These are phyloP conservation scores for Acestrorhynchus altus DNA, from an alignment of 2,797 vertebrate species.

Conservation along the genomic window DNA sequence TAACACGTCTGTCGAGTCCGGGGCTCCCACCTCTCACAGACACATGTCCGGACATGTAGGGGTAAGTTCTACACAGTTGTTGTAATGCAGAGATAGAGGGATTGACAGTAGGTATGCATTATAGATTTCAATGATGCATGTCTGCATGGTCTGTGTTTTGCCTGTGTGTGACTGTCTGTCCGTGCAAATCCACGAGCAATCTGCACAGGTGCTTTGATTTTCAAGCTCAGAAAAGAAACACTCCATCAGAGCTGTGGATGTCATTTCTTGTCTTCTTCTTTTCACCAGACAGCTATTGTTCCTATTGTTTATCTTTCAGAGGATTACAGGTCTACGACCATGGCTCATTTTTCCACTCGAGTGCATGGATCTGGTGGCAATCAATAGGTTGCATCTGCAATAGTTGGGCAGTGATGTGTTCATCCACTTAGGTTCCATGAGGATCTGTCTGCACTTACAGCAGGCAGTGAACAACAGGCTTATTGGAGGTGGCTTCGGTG, in stretches of 20 bases:
- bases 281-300: not conserved
- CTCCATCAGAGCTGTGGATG: not conserved
- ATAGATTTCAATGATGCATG: not conserved
- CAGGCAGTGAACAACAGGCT: slow-evolving; percentile 14
- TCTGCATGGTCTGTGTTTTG: not conserved
- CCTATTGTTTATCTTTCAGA: not conserved
- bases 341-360: slow-evolving; percentile 13
- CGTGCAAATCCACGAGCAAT: not conserved
- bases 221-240: not conserved
- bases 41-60: slow-evolving; percentile 49
- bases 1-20: not conserved
- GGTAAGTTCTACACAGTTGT: slow-evolving; percentile 43
- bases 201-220: not conserved
- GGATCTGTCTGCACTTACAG: slow-evolving; percentile 22
- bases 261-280: not conserved
- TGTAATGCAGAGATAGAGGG: not conserved
- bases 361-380: slow-evolving; percentile 17
- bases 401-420: slow-evolving; percentile 42
- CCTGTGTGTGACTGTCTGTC: not conserved
- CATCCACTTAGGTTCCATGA: slow-evolving; percentile 18
- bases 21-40: slow-evolving; percentile 18
- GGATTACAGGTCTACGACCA: not conserved
- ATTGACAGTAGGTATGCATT: not conserved
- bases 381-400: slow-evolving; percentile 36
- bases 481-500: not conserved